Percentiles rank a stretch among this genome's conserved stretches.
These are phyloP conservation scores for Loris lydekkerianus DNA, from an alignment of 2,797 vertebrate species.

Conservation along the genomic window DNA sequence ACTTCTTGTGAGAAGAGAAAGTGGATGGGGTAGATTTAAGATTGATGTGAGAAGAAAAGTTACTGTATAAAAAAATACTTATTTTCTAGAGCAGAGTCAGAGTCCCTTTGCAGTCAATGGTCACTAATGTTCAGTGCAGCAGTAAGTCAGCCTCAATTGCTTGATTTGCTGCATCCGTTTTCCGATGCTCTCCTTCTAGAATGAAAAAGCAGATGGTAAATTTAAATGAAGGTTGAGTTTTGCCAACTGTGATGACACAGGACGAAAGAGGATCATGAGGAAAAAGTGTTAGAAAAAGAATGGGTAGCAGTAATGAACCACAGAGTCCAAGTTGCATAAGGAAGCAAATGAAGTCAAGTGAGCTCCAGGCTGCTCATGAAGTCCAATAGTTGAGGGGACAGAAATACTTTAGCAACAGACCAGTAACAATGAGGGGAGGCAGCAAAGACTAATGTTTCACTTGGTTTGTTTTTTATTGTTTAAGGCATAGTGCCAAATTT, in stretches of 20 bases:
- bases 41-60: background rate
- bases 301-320: background rate
- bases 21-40: background rate
- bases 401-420: background rate
- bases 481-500: background rate
- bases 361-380: background rate
- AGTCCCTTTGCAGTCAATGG: background rate
- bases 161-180: background rate
- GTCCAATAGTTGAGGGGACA: background rate
- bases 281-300: background rate
- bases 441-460: background rate
- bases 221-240: background rate
- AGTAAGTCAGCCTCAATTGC: background rate
- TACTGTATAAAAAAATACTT: too few relatives aligned
- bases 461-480: background rate
- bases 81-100: background rate
- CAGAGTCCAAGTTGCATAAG: background rate
- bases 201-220: background rate
- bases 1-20: background rate
- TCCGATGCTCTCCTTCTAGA: background rate
- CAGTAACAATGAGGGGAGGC: background rate
- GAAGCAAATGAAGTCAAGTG: background rate
- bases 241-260: background rate
- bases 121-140: background rate
- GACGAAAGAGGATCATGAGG: background rate